A percentile compares a stretch with the other conserved stretches of the same genome.
Conservation (phyloP, 2,888 invertebrate genomes). For the Drosophila ezoana region DNA sequence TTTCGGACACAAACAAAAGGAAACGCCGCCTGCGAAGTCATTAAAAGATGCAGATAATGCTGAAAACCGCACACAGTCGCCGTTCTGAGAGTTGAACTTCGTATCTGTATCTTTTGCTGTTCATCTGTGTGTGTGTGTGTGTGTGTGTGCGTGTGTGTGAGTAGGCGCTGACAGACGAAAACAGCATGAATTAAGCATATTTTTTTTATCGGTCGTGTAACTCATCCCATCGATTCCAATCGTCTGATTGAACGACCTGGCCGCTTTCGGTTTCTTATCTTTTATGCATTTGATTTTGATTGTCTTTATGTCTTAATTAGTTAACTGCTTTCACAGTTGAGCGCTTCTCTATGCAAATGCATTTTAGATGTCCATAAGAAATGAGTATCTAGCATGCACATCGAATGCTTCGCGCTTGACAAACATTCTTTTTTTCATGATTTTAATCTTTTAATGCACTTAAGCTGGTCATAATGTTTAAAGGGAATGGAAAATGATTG, state of each 20-base stretch:
- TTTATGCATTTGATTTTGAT: conserved; percentile 25
- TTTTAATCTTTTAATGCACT: conserved; percentile 44
- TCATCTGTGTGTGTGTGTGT: too few species aligned
- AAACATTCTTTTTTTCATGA: conserved; percentile 28
- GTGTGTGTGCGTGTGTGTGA: neutral
- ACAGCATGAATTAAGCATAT: conserved; percentile 16
- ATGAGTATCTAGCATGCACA: conserved; percentile 10
- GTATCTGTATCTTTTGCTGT: conserved; percentile 17
- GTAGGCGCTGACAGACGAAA: conserved; percentile 27
- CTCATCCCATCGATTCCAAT: conserved; percentile 18
- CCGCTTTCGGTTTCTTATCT: conserved; percentile 2
- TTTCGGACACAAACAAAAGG: conserved; percentile 53
- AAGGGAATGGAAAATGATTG: neutral
- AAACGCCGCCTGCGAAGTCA: conserved; percentile 42
- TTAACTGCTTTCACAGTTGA: conserved; percentile 55
- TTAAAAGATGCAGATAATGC: conserved; percentile 52
- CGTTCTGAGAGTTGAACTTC: conserved; percentile 13
- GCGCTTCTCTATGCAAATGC: conserved; percentile 42
- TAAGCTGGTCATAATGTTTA: conserved; percentile 8
- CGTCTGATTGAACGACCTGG: conserved; percentile 8
- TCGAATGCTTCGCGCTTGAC: neutral
- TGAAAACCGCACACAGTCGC: conserved; percentile 17
- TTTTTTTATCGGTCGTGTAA: conserved; percentile 12
- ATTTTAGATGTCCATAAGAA: conserved; percentile 13
- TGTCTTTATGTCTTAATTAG: conserved; percentile 55